These are phyloP conservation scores for Xylota segnis DNA, from an alignment of 2,888 invertebrate species.

Conservation along the genomic window DNA sequence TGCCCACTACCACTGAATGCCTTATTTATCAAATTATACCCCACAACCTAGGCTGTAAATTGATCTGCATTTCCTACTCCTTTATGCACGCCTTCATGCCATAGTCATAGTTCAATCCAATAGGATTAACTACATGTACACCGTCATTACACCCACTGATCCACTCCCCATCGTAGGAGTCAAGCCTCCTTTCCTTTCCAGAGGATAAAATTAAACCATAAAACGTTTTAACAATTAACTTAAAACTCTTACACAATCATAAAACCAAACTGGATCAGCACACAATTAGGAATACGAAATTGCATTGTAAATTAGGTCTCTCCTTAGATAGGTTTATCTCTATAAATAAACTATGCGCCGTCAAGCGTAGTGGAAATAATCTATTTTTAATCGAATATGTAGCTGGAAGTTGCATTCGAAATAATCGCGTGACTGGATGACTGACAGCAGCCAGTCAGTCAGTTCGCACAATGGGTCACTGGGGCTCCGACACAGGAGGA, in stretches of 20 bases:
- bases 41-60: too few relatives aligned
- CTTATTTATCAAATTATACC: too few relatives aligned
- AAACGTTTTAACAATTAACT: conserved; percentile 20
- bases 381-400: conserved; percentile 74
- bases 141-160: conserved; percentile 3
- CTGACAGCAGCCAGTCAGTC: conserved; percentile 48
- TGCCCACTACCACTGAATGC: too few relatives aligned
- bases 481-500: conserved; percentile 50
- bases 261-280: conserved; percentile 27
- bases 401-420: conserved; percentile 67
- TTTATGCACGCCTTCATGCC: background rate
- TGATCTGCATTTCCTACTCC: background rate
- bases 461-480: conserved; percentile 64
- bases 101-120: background rate
- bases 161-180: background rate
- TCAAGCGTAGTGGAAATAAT: conserved; percentile 60
- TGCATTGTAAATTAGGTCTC: conserved; percentile 64
- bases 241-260: conserved; percentile 45
- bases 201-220: conserved; percentile 1
- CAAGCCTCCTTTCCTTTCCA: conserved; percentile 19
- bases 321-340: conserved; percentile 39
- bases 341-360: conserved; percentile 55
- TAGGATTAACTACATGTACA: background rate
- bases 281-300: conserved; percentile 53
- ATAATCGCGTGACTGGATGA: conserved; percentile 66